Base-by-base conservation (phyloP, 2,888 invertebrate genomes). In the Gerris lacustris region DNA sequence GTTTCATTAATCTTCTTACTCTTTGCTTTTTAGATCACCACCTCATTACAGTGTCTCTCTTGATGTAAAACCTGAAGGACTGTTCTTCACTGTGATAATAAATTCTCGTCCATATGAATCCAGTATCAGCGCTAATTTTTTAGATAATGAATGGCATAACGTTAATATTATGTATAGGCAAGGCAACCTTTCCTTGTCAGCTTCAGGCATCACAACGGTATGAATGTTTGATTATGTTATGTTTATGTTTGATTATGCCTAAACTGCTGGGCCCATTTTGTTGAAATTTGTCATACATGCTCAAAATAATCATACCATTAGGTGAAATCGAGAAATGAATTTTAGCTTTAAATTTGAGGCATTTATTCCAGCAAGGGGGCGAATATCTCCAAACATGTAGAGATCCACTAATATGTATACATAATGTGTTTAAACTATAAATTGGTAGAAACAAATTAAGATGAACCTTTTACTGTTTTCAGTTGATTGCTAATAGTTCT, bases 131-230 rank as follows among this genome's bases (percentile, higher is more conserved):
- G 87, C 86, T 72, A 86, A 86, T 78, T 85, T 90, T 75, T 83
- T 92, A 72, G 88, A 92, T 82, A 92, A 92, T 81, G 85, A 83
- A 77, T 92, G 92, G 92, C 91, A 92, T 81, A 87, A 85, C 78
- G 86, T 89, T 69, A 87, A 86, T 78, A 80, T 90, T 67, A 82
- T 86, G 69, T 87, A 88, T 80, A 81, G 82, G 72, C 79, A 84
- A n/a, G 85, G 85, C 11, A 85, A 86, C 78, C 80, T 86, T 18
- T 84, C 85, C 0, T 79, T 86, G 67, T 82, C 81, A 70, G 81
- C 84, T 6, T 82, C 83, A 69, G 82, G 83, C 17, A 81, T 83
- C 73, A 80, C 80, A 47, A 81, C 82, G 81, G 90, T 90, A 79
- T 81, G 82, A 80, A 63, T 63, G 18, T 67, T 9, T 18, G 6